These are phyloP conservation scores for Sylvia borin DNA, from an alignment of 2,797 vertebrate species.

Conservation along the genomic window DNA sequence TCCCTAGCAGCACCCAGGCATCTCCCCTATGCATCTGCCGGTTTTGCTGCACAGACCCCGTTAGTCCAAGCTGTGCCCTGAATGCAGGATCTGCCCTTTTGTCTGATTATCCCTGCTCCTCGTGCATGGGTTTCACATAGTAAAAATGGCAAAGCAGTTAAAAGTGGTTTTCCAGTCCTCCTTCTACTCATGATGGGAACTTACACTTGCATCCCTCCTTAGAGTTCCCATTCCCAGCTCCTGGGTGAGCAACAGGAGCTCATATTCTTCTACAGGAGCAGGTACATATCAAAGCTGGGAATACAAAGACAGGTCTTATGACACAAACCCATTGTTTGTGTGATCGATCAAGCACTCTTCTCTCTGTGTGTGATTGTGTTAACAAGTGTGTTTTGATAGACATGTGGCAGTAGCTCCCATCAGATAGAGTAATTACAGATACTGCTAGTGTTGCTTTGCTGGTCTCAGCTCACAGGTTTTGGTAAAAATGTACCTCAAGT, in stretches of 20 bases:
- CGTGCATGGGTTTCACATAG: background rate
- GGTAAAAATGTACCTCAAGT: background rate
- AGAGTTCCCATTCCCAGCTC: background rate
- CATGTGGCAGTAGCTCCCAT: background rate
- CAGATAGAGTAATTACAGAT: background rate
- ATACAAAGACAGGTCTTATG: background rate
- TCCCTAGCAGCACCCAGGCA: background rate
- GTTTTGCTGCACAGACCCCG: rapidly evolving
- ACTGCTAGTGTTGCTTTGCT: background rate
- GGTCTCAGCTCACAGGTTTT: background rate
- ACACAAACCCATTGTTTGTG: background rate
- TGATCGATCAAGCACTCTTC: background rate
- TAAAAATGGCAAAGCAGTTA: background rate
- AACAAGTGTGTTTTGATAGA: background rate
- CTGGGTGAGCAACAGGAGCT: background rate
- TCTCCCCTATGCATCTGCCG: background rate
- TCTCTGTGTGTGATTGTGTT: background rate
- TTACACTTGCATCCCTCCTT: background rate
- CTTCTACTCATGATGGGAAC: background rate
- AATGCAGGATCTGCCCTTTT: background rate
- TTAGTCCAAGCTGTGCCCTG: background rate
- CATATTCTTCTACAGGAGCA: background rate
- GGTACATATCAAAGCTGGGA: background rate
- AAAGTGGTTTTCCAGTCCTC: background rate
- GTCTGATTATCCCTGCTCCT: background rate